These are phyloP conservation scores for Metallyticus violacea DNA, from an alignment of 2,888 invertebrate species.

Conservation along the genomic window DNA sequence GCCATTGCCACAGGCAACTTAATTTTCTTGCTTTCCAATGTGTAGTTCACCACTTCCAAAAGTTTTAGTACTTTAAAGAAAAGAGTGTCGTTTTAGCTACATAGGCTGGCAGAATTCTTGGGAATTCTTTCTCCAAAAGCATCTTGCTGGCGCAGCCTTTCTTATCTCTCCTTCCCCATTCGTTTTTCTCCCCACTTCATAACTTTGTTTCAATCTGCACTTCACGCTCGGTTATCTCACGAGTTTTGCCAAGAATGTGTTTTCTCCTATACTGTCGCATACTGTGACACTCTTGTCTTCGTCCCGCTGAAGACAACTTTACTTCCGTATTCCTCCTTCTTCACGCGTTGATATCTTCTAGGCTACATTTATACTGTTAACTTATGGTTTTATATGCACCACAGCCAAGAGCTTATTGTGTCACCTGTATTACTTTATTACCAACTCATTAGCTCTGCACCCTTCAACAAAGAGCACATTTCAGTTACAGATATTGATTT, in stretches of 20 bases:
- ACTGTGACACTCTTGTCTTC: background rate
- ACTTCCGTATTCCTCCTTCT: no score
- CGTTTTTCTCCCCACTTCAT: background rate
- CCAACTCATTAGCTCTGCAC: no score
- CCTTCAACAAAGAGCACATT: no score
- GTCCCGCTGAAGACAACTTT: no score
- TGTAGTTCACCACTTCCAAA: background rate
- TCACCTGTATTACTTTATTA: no score
- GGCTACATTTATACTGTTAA: no score
- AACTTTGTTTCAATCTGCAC: background rate
- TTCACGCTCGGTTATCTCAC: background rate
- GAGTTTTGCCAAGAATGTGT: background rate
- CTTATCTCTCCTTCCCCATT: no score
- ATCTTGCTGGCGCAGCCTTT: background rate
- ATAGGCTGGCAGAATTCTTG: background rate
- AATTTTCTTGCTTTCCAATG: background rate
- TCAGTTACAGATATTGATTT: no score
- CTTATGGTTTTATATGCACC: no score
- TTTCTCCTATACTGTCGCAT: background rate
- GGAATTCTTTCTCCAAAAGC: background rate
- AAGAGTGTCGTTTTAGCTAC: background rate
- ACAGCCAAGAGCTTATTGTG: no score
- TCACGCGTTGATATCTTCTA: no score
- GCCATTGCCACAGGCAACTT: background rate
- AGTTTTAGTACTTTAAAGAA: background rate